These are phyloP conservation scores for Cryptus armator DNA, from an alignment of 2,888 invertebrate species.

Conservation along the genomic window DNA sequence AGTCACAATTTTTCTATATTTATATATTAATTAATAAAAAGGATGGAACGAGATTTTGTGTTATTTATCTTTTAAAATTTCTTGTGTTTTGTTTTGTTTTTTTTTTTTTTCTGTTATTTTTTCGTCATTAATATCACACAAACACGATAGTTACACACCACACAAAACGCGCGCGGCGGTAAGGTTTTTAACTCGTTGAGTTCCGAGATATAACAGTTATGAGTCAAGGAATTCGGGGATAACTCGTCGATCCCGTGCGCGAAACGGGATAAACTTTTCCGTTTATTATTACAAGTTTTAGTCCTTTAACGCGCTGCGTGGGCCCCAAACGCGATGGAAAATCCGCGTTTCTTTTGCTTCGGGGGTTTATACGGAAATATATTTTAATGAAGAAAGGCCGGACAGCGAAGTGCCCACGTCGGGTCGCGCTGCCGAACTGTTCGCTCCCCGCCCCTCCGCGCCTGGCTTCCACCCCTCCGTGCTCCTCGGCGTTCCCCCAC, in stretches of 20 bases:
- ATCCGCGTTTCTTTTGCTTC: conserved; percentile 25
- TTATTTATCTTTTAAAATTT: background rate
- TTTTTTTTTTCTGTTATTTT: background rate
- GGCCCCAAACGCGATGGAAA: conserved; percentile 49
- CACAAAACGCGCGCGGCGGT: conserved; percentile 33
- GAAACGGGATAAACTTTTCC: conserved; percentile 10
- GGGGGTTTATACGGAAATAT: conserved; percentile 78
- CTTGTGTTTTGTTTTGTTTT: background rate
- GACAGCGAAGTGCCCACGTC: conserved; percentile 85
- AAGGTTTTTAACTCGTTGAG: conserved; percentile 3
- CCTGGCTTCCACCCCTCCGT: conserved; percentile 73
- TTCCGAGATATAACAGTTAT: conserved; percentile 2
- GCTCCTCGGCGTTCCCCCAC: conserved; percentile 76
- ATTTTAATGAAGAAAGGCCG: conserved; percentile 85
- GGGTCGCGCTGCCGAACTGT: conserved; percentile 85
- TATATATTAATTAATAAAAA: conserved; percentile 4
- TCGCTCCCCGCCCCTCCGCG: conserved; percentile 84
- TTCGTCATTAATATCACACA: conserved; percentile 22
- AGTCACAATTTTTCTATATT: background rate
- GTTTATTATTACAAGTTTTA: conserved; percentile 30
- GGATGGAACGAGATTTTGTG: conserved; percentile 21
- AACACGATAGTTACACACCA: conserved; percentile 21
- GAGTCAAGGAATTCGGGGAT: background rate
- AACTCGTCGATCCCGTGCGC: background rate
- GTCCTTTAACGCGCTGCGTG: conserved; percentile 44